Evolutionary conservation across 2,888 invertebrate genomes (phyloP).

Genomic region (Apodemia mormo): DNA sequence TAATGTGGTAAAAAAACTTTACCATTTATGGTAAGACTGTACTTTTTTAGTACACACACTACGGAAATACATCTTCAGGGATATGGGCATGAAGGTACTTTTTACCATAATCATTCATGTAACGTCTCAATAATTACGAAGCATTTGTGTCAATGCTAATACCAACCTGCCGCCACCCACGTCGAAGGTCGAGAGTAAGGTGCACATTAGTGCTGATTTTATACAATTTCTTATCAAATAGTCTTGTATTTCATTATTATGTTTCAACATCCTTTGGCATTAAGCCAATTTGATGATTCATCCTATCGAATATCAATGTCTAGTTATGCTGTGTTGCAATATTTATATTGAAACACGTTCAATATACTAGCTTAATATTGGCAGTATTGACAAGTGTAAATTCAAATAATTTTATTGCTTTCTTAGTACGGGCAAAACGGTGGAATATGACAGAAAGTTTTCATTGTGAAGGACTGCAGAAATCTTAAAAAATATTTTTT

Average conservation of each 20-base stretch:
- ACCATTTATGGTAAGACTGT: too few relatives aligned
- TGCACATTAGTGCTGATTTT: conserved; percentile 41
- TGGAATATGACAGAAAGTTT: too few relatives aligned
- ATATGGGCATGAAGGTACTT: too few relatives aligned
- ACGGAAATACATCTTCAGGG: too few relatives aligned
- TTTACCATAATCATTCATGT: conserved; percentile 32
- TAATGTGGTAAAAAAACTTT: too few relatives aligned
- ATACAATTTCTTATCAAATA: conserved; percentile 21
- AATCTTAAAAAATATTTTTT: too few relatives aligned
- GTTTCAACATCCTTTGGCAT: conserved; percentile 8
- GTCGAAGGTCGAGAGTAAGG: conserved; percentile 60
- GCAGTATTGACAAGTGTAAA: neutral
- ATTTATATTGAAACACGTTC: neutral
- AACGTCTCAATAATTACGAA: conserved; percentile 57
- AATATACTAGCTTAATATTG: neutral
- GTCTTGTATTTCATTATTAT: neutral
- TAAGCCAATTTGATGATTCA: conserved; percentile 9
- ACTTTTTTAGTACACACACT: too few relatives aligned
- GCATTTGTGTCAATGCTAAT: conserved; percentile 75
- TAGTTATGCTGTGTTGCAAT: conserved; percentile 2
- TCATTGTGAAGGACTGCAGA: too few relatives aligned
- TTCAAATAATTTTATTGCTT: too few relatives aligned
- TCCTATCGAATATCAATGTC: neutral
- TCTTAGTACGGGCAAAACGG: too few relatives aligned
- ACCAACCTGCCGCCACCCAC: conserved; percentile 59